Evolutionary conservation across 2,797 vertebrate genomes (phyloP).

Genomic region (Microcaecilia unicolor): DNA sequence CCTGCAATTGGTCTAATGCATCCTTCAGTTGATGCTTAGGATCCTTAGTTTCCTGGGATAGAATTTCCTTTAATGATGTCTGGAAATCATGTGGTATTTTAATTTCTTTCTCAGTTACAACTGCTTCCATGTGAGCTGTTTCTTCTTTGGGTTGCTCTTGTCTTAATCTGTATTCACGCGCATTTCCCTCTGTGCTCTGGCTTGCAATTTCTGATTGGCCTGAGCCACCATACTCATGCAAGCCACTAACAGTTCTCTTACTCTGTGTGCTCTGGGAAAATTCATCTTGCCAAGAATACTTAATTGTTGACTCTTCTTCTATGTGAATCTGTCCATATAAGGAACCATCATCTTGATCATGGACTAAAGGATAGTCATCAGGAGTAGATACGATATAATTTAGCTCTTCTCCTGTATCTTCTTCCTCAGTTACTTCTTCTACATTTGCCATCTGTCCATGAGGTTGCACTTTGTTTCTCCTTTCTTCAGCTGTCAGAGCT

Average conservation of each 20-base stretch:
- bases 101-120: conserved; percentile 83
- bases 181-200: conserved; percentile 15
- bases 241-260: background rate
- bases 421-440: conserved; percentile 57
- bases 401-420: conserved; percentile 65
- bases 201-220: conserved; percentile 24
- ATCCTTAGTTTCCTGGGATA: conserved; percentile 66
- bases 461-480: conserved; percentile 24
- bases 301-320: conserved; percentile 58
- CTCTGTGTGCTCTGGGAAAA: conserved; percentile 50
- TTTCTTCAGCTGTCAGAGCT: conserved; percentile 12
- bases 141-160: conserved; percentile 42
- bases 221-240: conserved; percentile 9
- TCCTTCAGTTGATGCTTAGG: conserved; percentile 78
- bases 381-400: conserved; percentile 91
- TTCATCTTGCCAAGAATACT: conserved; percentile 66
- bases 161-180: conserved; percentile 26
- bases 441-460: conserved; percentile 18
- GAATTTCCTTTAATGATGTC: conserved; percentile 66
- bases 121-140: conserved; percentile 37
- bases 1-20: conserved; percentile 75
- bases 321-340: conserved; percentile 76
- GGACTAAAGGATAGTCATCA: conserved; percentile 65
- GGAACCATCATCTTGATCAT: conserved; percentile 62
- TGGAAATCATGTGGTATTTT: conserved; percentile 78